phyloP scores from a whole-genome alignment of 2,888 invertebrate genomes.

The Meteorus cinctellus region DNA sequence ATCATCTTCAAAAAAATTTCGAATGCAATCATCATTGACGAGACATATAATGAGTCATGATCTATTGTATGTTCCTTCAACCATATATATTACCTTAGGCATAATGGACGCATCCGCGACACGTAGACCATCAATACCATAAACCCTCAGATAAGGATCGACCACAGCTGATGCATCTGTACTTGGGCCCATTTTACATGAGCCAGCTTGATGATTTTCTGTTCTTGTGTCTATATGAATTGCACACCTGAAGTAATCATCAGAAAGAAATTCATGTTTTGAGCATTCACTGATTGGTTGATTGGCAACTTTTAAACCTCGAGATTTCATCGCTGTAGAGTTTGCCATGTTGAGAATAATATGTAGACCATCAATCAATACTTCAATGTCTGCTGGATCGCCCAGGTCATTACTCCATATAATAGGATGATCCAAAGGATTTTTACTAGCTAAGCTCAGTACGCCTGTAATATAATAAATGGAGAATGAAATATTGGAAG shows the following conservation, averaged over 20 bases:
- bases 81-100: slow-evolving; percentile 73
- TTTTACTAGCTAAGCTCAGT: slow-evolving; percentile 77
- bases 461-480: slow-evolving; percentile 62
- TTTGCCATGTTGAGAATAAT: slow-evolving; percentile 76
- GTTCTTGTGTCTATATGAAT: slow-evolving; percentile 81
- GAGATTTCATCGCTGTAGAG: slow-evolving; percentile 71
- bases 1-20: slow-evolving; percentile 56
- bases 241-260: slow-evolving; percentile 84
- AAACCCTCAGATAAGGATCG: slow-evolving; percentile 79
- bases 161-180: slow-evolving; percentile 84
- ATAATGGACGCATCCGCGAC: slow-evolving; percentile 77
- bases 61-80: neutral
- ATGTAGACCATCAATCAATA: slow-evolving; percentile 78
- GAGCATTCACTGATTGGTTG: slow-evolving; percentile 52
- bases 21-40: neutral
- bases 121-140: slow-evolving; percentile 76
- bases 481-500: neutral
- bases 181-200: slow-evolving; percentile 86
- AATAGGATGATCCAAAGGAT: slow-evolving; percentile 81
- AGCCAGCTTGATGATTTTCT: slow-evolving; percentile 87
- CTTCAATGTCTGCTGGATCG: slow-evolving; percentile 79
- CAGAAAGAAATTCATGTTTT: slow-evolving; percentile 66
- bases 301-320: slow-evolving; percentile 48
- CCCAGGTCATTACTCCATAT: slow-evolving; percentile 86
- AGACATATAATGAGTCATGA: slow-evolving; percentile 12